phyloP scores from a whole-genome alignment of 2,888 invertebrate species.

The Mesorhabditis belari region DNA sequence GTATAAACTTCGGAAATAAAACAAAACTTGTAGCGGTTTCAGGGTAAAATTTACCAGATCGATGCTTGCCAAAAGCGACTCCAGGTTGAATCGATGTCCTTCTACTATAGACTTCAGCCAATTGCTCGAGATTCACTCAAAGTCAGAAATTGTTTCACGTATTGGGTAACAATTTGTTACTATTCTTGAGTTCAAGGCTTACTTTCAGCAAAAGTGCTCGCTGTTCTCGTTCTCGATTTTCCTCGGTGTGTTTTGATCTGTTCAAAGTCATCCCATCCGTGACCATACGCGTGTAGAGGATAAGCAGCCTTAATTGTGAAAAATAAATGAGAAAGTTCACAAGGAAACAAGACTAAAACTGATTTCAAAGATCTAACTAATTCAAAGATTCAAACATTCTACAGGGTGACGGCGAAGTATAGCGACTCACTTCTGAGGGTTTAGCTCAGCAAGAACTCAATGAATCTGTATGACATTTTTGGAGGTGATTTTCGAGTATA shows the following conservation, averaged over 20 bases:
- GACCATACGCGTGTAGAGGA: conserved; percentile 43
- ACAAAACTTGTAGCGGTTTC: no score
- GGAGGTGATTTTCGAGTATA: no score
- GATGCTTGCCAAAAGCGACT: background rate
- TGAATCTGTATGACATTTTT: no score
- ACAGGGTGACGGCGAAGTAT: no score
- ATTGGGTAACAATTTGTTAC: background rate
- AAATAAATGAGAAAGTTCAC: no score
- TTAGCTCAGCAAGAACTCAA: no score
- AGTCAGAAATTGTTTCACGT: background rate
- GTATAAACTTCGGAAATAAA: background rate
- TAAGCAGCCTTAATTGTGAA: conserved; percentile 43
- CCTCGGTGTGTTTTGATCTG: background rate
- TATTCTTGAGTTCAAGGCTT: background rate
- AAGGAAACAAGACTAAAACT: no score
- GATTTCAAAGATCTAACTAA: no score
- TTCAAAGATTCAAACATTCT: no score
- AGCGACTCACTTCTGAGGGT: no score
- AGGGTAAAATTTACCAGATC: no score
- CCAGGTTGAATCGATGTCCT: conserved; percentile 5
- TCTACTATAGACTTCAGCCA: conserved; percentile 36
- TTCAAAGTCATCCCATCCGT: conserved; percentile 41
- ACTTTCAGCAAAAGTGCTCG: background rate
- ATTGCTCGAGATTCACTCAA: conserved; percentile 36
- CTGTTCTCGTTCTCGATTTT: background rate